phyloP scores from a whole-genome alignment of 64 coral and sea anemone species.

The Orbicella faveolata region DNA sequence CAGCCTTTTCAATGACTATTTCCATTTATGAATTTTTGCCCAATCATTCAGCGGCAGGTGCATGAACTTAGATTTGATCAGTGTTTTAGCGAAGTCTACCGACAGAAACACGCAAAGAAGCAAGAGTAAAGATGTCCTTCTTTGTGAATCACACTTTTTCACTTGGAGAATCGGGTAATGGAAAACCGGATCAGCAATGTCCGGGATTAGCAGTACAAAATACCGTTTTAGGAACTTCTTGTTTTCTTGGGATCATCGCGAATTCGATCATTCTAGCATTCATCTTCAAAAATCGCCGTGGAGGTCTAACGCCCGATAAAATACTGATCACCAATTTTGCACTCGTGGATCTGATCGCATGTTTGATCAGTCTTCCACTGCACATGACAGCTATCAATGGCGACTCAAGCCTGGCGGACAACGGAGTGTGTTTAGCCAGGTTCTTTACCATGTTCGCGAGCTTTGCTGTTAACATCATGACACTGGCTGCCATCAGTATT shows the following conservation, averaged over 20 bases:
- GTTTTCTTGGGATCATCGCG: constrained; percentile 9
- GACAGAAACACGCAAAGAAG: too few relatives aligned
- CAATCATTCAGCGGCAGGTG: too few relatives aligned
- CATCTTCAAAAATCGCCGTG: constrained; percentile 2
- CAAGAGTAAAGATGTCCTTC: background rate
- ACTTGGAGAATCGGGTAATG: background rate
- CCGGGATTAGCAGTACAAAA: constrained; percentile 22
- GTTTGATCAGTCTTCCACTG: constrained; percentile 51
- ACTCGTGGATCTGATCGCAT: constrained; percentile 11
- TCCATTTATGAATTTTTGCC: too few relatives aligned
- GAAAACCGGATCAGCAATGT: background rate
- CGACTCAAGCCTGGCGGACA: constrained; percentile 5
- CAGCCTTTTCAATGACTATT: too few relatives aligned
- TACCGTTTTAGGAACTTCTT: background rate
- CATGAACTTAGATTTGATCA: too few relatives aligned
- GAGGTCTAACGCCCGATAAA: constrained; percentile 29
- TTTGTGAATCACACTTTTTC: background rate
- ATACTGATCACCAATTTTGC: constrained; percentile 44
- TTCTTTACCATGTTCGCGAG: constrained; percentile 69
- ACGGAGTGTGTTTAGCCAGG: constrained; percentile 46
- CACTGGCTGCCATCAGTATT: constrained; percentile 54
- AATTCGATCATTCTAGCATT: constrained; percentile 24
- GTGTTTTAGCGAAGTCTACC: too few relatives aligned
- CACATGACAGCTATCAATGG: constrained; percentile 44
- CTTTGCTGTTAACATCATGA: constrained; percentile 71